Evolutionary conservation across 2,113 vertebrate species (phyloP).

Genomic region (Bufo gargarizans): DNA sequence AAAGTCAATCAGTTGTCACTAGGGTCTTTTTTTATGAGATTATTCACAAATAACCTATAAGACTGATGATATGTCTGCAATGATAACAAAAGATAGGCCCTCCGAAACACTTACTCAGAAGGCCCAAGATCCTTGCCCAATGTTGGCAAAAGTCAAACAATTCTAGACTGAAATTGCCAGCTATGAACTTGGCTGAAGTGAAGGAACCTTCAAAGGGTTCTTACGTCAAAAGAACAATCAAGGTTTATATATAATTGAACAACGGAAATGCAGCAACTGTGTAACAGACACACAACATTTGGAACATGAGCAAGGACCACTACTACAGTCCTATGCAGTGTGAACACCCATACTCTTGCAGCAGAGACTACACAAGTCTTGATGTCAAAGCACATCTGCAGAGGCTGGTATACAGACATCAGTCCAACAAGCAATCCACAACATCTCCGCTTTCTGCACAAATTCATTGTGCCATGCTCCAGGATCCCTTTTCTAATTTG

Average conservation of each 20-base stretch:
- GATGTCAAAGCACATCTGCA: no score
- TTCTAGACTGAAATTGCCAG: not conserved
- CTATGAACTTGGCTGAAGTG: not conserved
- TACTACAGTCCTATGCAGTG: no score
- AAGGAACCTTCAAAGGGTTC: not conserved
- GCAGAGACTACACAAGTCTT: no score
- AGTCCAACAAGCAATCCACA: not conserved
- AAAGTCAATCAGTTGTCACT: no score
- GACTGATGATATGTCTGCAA: no score
- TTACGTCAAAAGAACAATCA: not conserved
- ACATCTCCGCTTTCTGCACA: not conserved
- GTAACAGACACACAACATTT: not conserved
- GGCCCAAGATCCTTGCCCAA: not conserved
- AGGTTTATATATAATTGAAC: not conserved
- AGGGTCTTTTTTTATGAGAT: no score
- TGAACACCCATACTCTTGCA: no score
- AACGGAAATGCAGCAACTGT: not conserved
- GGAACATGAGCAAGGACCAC: no score
- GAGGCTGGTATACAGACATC: not conserved
- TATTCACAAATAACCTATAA: no score
- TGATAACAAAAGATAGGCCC: no score
- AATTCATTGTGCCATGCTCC: no score
- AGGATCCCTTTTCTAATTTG: no score
- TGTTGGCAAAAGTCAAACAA: not conserved
- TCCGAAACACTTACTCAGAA: not conserved